Conservation (phyloP, 2,888 invertebrate species). For the Melangyna quadrimaculata region DNA sequence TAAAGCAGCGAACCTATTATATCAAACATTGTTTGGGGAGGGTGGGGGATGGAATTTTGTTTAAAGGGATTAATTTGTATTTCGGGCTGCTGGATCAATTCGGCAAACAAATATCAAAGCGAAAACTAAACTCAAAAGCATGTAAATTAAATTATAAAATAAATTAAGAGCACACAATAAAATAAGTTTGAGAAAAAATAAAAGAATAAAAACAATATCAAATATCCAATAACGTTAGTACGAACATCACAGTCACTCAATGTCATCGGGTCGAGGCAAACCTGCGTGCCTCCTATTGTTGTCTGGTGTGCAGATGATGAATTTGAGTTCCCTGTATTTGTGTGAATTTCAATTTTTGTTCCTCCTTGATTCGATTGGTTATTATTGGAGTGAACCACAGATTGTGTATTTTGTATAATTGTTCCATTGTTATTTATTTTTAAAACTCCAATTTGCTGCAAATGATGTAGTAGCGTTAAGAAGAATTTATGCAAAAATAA, state of each 20-base stretch:
- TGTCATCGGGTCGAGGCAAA: slow-evolving; percentile 90
- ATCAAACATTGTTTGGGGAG: no score
- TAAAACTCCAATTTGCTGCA: slow-evolving; percentile 79
- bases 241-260: slow-evolving; percentile 88
- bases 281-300: slow-evolving; percentile 83
- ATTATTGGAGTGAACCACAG: slow-evolving; percentile 76
- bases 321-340: slow-evolving; percentile 76
- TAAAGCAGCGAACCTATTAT: no score
- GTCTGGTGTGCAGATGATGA: slow-evolving; percentile 77
- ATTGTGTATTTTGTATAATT: slow-evolving; percentile 78
- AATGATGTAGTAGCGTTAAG: slow-evolving; percentile 19
- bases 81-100: slow-evolving; percentile 13
- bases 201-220: slow-evolving; percentile 48
- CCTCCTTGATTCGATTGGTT: slow-evolving; percentile 79
- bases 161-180: slow-evolving; percentile 36
- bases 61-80: background rate
- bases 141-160: slow-evolving; percentile 10
- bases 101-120: background rate
- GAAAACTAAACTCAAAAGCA: slow-evolving; percentile 16
- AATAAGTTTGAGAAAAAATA: slow-evolving; percentile 51
- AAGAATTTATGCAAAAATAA: background rate
- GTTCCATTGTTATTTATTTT: slow-evolving; percentile 81
- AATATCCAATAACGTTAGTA: slow-evolving; percentile 76
- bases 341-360: slow-evolving; percentile 80
- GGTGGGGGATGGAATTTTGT: background rate